Conservation (phyloP, 2,888 invertebrate genomes). For the Saturnia pavonia region DNA sequence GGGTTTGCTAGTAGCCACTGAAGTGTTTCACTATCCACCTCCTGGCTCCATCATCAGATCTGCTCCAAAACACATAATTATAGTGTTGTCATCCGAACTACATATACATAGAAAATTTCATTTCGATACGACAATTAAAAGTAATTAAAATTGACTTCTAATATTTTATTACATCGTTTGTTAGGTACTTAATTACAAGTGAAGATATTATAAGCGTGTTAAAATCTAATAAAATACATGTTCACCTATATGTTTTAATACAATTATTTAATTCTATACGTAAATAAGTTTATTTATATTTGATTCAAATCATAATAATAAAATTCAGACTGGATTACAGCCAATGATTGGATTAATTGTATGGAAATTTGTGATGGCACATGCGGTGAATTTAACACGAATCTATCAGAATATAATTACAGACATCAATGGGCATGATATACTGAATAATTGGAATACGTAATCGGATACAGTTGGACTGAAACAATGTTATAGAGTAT, state of each 20-base stretch:
- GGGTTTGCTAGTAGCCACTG: too few relatives aligned
- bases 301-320: slow-evolving; percentile 48
- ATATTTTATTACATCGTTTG: too few relatives aligned
- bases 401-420: slow-evolving; percentile 77
- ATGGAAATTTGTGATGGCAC: slow-evolving; percentile 70
- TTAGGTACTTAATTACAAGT: too few relatives aligned
- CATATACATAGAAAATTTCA: too few relatives aligned
- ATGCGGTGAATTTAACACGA: slow-evolving; percentile 69
- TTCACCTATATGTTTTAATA: background rate
- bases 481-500: slow-evolving; percentile 30
- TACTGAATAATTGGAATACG: slow-evolving; percentile 68
- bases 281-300: slow-evolving; percentile 28
- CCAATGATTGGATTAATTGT: slow-evolving; percentile 76
- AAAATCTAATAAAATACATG: too few relatives aligned
- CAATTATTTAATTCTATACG: background rate
- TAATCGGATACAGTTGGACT: slow-evolving; percentile 40
- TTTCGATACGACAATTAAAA: too few relatives aligned
- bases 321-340: slow-evolving; percentile 60
- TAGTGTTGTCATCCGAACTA: too few relatives aligned
- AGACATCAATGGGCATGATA: slow-evolving; percentile 73
- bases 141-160: too few relatives aligned
- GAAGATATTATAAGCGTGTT: too few relatives aligned
- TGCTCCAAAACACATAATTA: too few relatives aligned
- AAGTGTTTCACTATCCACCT: too few relatives aligned
- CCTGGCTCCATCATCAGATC: too few relatives aligned